Conservation (phyloP, 2,888 invertebrate species). For the Catocala sponsa region DNA sequence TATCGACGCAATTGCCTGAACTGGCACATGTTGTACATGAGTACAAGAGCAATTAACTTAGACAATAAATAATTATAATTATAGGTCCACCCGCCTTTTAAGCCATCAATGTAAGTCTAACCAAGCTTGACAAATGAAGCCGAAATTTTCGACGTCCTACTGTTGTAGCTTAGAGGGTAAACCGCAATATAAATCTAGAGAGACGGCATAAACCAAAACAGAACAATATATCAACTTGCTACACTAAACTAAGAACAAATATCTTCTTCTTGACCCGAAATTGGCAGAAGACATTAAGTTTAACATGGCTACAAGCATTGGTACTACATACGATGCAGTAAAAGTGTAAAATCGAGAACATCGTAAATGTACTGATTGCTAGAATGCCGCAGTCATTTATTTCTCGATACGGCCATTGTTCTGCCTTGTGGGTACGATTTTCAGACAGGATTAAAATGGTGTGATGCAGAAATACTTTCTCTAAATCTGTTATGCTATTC, state of each 20-base stretch:
- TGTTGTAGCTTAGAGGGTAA: background rate
- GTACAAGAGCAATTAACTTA: too few species aligned
- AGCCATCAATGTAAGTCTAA: background rate
- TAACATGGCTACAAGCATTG: background rate
- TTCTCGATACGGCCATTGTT: too few species aligned
- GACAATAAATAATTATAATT: too few species aligned
- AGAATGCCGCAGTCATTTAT: too few species aligned
- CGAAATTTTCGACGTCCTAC: conserved; percentile 2
- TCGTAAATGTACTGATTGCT: too few species aligned
- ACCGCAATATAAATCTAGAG: conserved; percentile 11
- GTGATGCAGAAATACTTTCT: too few species aligned
- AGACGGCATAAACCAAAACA: conserved; percentile 10
- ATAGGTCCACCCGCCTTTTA: background rate
- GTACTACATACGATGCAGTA: background rate
- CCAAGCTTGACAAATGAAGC: conserved; percentile 8
- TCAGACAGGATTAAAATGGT: too few species aligned
- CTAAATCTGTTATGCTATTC: too few species aligned
- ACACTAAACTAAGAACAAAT: conserved; percentile 8
- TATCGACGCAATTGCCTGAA: too few species aligned
- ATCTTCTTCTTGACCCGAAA: conserved; percentile 6
- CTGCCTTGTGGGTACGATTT: too few species aligned
- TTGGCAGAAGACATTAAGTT: conserved; percentile 5
- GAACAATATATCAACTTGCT: conserved; percentile 9
- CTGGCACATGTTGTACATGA: too few species aligned
- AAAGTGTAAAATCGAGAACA: background rate